Evolutionary conservation across 2,888 invertebrate genomes (phyloP).

Genomic region (Philopedon plagiatum): DNA sequence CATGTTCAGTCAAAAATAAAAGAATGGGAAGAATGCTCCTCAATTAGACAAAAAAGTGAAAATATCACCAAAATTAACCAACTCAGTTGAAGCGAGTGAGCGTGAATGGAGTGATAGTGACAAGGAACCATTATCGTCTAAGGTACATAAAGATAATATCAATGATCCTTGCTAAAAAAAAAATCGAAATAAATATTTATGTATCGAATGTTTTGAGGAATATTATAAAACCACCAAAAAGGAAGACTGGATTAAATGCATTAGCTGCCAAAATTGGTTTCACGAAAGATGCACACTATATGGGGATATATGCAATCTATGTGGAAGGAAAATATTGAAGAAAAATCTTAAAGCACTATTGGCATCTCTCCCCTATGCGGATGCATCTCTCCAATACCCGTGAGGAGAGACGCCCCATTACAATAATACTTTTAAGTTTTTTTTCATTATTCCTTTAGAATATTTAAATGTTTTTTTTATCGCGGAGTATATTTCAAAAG

Average conservation of each 20-base stretch:
- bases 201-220: conserved; percentile 3
- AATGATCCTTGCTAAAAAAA: conserved; percentile 17
- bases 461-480: not conserved
- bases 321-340: not conserved
- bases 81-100: not conserved
- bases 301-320: not conserved
- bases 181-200: conserved; percentile 24
- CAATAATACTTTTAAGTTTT: not conserved
- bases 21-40: not conserved
- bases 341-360: not conserved
- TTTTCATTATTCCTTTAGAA: not conserved
- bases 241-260: conserved; percentile 32
- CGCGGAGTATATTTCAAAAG: not conserved
- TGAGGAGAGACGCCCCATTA: not conserved
- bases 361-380: not conserved
- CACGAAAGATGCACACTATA: not conserved
- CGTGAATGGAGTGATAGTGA: conserved; percentile 29
- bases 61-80: not conserved
- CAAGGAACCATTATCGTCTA: conserved; percentile 21
- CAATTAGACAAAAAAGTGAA: not conserved
- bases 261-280: conserved; percentile 15
- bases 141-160: not conserved
- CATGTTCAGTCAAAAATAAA: not conserved
- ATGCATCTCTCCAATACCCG: not conserved
- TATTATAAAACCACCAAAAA: conserved; percentile 23